A percentile compares a stretch with the other conserved stretches of the same genome.
Conservation (phyloP, 1,140 invertebrate genomes). For the Charaxes varanes region DNA sequence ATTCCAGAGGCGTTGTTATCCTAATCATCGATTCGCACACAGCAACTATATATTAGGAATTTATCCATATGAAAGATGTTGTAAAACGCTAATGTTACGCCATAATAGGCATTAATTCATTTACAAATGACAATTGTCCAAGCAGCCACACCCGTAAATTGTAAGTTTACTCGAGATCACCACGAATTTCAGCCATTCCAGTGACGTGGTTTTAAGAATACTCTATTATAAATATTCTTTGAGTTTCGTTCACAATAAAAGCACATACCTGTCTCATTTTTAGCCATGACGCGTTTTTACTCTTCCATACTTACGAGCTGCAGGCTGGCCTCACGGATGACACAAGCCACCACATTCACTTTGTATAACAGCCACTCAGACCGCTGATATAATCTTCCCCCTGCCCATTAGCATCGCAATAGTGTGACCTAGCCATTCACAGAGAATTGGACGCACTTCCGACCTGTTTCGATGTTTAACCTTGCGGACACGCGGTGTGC, state of each 20-base stretch:
- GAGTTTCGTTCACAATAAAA: too few relatives aligned
- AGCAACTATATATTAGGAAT: too few relatives aligned
- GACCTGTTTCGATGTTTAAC: constrained; percentile 42
- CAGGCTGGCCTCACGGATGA: constrained; percentile 7
- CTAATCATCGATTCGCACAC: too few relatives aligned
- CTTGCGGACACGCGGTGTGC: constrained; percentile 30
- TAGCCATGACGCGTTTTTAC: constrained; percentile 18
- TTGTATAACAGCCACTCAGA: constrained; percentile 31
- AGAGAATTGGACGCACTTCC: constrained; percentile 50
- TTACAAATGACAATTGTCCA: constrained; percentile 34
- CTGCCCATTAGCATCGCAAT: constrained; percentile 29
- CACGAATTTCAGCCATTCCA: constrained; percentile 1
- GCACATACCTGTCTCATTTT: constrained; percentile 22
- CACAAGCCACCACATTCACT: constrained; percentile 35
- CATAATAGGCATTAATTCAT: constrained; percentile 39
- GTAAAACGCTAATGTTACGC: constrained; percentile 26
- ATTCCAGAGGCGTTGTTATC: too few relatives aligned
- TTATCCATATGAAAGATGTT: too few relatives aligned
- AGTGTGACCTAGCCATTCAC: constrained; percentile 43
- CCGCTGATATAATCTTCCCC: constrained; percentile 28
- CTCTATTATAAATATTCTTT: too few relatives aligned
- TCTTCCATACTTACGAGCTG: constrained; percentile 47
- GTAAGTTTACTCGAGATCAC: constrained; percentile 8
- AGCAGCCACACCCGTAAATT: constrained; percentile 38
- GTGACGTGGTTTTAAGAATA: background rate